These are phyloP conservation scores for Papilio polyxenes DNA, from an alignment of 1,140 invertebrate species.

Conservation along the genomic window DNA sequence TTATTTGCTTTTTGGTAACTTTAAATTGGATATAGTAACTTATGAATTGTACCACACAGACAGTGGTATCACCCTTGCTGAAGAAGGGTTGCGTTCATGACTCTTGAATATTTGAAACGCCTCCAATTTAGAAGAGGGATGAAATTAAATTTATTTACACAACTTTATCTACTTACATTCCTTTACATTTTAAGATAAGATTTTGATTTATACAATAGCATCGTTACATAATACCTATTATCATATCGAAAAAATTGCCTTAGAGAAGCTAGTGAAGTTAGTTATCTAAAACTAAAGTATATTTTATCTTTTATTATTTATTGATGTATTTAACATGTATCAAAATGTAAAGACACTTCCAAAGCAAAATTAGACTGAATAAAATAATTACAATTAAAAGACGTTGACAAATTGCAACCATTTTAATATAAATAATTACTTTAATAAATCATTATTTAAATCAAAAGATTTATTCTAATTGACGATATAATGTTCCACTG, in stretches of 20 bases:
- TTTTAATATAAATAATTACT: background rate
- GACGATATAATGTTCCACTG: background rate
- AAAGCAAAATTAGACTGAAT: background rate
- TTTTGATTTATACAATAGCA: constrained; percentile 44
- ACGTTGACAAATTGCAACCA: background rate
- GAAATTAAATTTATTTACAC: constrained; percentile 79
- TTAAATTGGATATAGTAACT: constrained; percentile 29
- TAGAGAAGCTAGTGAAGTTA: too few relatives aligned
- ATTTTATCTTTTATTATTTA: too few relatives aligned
- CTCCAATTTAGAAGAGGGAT: constrained; percentile 74
- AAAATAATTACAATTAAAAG: background rate
- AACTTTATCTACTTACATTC: constrained; percentile 69
- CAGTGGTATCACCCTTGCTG: constrained; percentile 63
- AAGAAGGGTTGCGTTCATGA: constrained; percentile 77
- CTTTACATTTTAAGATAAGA: constrained; percentile 50
- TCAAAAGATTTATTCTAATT: background rate
- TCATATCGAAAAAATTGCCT: background rate
- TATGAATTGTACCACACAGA: constrained; percentile 44
- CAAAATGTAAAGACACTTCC: too few relatives aligned
- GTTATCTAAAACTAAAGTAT: too few relatives aligned
- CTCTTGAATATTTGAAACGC: constrained; percentile 77
- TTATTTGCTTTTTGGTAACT: background rate
- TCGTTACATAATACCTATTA: too few relatives aligned
- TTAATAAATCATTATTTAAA: background rate
- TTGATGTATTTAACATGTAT: too few relatives aligned